Percentiles rank a stretch among this genome's conserved stretches.
Evolutionary conservation across 2,888 invertebrate species (phyloP).

Genomic region (Callyntrura guangdongensis): DNA sequence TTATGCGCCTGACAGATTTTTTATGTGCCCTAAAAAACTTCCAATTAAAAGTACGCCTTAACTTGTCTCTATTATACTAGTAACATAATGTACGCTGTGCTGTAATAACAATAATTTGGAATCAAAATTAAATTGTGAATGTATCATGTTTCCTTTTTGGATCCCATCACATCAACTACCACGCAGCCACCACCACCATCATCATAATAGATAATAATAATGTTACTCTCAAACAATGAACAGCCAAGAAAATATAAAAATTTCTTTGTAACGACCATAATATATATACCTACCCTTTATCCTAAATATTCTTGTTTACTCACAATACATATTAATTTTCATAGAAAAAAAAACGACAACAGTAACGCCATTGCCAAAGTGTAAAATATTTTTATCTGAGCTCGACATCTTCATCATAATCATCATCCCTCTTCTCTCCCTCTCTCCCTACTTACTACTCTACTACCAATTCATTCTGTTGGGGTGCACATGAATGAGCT

Average conservation of each 20-base stretch:
- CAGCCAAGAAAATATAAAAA: slow-evolving; percentile 2
- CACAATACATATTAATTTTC: neutral
- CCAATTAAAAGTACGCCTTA: neutral
- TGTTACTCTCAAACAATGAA: slow-evolving; percentile 26
- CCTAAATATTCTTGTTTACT: neutral
- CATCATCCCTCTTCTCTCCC: neutral
- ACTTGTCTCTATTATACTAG: neutral
- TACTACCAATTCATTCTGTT: slow-evolving; percentile 9
- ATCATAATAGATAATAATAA: slow-evolving; percentile 14
- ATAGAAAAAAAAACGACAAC: neutral
- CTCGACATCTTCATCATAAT: neutral
- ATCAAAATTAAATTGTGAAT: slow-evolving; percentile 38
- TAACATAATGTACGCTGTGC: slow-evolving; percentile 11
- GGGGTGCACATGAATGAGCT: slow-evolving; percentile 66
- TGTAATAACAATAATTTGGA: slow-evolving; percentile 3
- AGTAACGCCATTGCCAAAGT: neutral
- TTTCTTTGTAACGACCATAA: neutral
- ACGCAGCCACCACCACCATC: too few species aligned
- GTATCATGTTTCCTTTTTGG: slow-evolving; percentile 45
- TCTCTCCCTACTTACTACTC: neutral
- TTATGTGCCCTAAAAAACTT: neutral
- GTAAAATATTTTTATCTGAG: neutral
- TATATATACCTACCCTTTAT: neutral
- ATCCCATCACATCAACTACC: slow-evolving; percentile 9
- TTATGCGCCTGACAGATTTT: neutral